Percentiles rank a stretch among this genome's conserved stretches.
Evolutionary conservation across 2,113 vertebrate genomes (phyloP).

Genomic region (Hyperopisus bebe): DNA sequence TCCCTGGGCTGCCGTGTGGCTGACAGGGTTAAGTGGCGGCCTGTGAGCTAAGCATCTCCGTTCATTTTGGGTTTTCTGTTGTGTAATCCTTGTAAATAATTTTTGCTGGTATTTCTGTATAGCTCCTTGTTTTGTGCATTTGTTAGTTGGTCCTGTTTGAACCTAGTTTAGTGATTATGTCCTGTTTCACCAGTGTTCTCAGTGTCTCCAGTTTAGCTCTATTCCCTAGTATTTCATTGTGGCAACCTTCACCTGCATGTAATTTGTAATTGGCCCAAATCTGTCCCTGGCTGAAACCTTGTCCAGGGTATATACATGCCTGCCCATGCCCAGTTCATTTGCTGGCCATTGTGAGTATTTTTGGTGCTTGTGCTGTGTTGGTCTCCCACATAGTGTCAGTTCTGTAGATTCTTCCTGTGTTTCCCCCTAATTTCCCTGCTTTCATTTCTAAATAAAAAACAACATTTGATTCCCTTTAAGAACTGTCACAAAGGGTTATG

Average conservation of each 20-base stretch:
- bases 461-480: neutral
- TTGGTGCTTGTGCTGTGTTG: neutral
- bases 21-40: neutral
- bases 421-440: neutral
- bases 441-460: neutral
- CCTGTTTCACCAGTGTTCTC: neutral
- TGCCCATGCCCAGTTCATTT: neutral
- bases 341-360: neutral
- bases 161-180: neutral
- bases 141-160: neutral
- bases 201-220: neutral
- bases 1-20: neutral
- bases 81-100: neutral
- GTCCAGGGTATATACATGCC: neutral
- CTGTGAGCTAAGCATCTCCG: neutral
- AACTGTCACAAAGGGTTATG: neutral
- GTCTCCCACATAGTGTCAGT: neutral
- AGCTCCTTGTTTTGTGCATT: neutral
- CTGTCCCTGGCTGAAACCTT: neutral
- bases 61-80: neutral
- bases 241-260: neutral
- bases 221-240: neutral
- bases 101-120: no score
- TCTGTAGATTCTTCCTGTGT: neutral
- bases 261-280: neutral